phyloP scores from a whole-genome alignment of 2,113 vertebrate genomes.

The Aix galericulata region DNA sequence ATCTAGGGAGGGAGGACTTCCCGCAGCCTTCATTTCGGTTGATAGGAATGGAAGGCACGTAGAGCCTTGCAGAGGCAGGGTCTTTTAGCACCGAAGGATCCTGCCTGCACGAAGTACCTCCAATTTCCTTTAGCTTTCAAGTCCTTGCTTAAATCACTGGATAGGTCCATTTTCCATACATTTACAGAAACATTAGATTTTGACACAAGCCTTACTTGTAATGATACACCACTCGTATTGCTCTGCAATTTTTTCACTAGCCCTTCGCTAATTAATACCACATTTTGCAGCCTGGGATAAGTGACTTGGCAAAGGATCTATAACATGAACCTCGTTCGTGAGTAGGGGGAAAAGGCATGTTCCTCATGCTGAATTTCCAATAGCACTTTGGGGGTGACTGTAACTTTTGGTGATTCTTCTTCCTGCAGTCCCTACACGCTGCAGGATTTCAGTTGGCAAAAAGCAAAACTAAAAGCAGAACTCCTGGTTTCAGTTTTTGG shows the following conservation, averaged over 20 bases:
- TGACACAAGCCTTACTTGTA: neutral
- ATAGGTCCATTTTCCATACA: neutral
- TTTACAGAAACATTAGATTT: neutral
- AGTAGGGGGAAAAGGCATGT: neutral
- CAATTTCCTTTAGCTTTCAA: neutral
- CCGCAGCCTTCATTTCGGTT: neutral
- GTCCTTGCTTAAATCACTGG: neutral
- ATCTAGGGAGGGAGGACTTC: neutral
- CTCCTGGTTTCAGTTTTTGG: neutral
- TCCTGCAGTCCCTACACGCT: neutral
- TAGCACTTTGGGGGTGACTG: neutral
- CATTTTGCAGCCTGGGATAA: neutral
- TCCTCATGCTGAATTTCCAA: neutral
- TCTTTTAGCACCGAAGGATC: neutral
- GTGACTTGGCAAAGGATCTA: neutral
- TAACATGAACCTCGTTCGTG: neutral
- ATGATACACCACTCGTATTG: neutral
- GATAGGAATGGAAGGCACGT: neutral
- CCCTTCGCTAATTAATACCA: neutral
- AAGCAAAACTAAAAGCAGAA: neutral
- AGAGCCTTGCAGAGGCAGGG: neutral
- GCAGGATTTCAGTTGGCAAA: neutral
- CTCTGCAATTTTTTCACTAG: neutral
- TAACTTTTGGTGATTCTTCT: fast-evolving
- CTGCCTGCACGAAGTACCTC: neutral